Percentiles rank a stretch among this genome's conserved stretches.
phyloP scores from a whole-genome alignment of 2,888 invertebrate genomes.

The Rutpela maculata region DNA sequence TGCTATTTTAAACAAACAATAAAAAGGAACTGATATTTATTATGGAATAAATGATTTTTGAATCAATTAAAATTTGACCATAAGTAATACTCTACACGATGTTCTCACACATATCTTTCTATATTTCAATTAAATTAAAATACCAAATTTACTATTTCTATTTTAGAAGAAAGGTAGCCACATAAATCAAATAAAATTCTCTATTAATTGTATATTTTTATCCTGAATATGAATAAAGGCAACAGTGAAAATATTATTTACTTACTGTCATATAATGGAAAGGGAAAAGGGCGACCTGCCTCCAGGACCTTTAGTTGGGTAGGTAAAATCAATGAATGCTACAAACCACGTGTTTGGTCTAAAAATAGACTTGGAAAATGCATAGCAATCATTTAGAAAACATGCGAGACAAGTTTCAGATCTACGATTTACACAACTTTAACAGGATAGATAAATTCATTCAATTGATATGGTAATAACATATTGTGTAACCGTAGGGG shows the following conservation, averaged over 20 bases:
- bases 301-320: slow-evolving; percentile 15
- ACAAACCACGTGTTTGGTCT: slow-evolving; percentile 35
- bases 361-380: slow-evolving; percentile 33
- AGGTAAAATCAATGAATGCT: slow-evolving; percentile 38
- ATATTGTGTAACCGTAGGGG: too few relatives aligned
- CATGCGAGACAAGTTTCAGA: slow-evolving; percentile 12
- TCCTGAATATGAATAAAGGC: slow-evolving; percentile 8
- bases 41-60: too few relatives aligned
- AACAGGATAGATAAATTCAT: too few relatives aligned
- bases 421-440: slow-evolving; percentile 6
- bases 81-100: too few relatives aligned
- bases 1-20: too few relatives aligned
- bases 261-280: slow-evolving; percentile 11
- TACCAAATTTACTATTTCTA: not conserved
- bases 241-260: slow-evolving; percentile 22
- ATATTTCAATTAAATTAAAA: too few relatives aligned
- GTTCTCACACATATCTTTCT: too few relatives aligned
- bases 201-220: not conserved
- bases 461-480: too few relatives aligned
- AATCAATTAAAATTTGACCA: too few relatives aligned
- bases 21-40: too few relatives aligned
- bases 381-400: slow-evolving; percentile 10
- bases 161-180: not conserved
- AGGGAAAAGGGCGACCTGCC: slow-evolving; percentile 22
- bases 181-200: not conserved